A percentile compares a stretch with the other conserved stretches of the same genome.
Conservation (phyloP, 2,888 invertebrate species). For the Eupithecia subumbrata region DNA sequence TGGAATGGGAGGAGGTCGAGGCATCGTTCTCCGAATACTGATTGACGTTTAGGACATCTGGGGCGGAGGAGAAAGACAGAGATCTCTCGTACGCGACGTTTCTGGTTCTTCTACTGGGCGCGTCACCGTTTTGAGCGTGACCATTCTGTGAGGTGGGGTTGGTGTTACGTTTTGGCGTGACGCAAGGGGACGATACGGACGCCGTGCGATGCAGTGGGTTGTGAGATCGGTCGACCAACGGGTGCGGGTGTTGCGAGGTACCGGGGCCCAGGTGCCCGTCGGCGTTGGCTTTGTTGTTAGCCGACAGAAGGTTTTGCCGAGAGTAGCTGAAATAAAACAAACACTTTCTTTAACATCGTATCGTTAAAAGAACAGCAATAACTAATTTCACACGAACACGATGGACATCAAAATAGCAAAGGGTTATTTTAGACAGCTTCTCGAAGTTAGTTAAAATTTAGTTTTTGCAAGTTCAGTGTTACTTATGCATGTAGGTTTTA, state of each 20-base stretch:
- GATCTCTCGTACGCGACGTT: conserved; percentile 72
- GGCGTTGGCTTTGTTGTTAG: conserved; percentile 89
- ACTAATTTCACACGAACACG: conserved; percentile 3
- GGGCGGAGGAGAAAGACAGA: conserved; percentile 80
- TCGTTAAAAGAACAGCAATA: background rate
- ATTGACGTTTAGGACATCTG: conserved; percentile 84
- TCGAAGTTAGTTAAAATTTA: background rate
- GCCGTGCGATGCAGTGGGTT: conserved; percentile 74
- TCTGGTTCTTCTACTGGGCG: conserved; percentile 58
- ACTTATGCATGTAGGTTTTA: background rate
- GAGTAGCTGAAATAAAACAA: conserved; percentile 87
- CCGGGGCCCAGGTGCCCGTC: conserved; percentile 77
- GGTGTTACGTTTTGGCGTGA: conserved; percentile 70
- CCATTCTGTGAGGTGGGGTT: conserved; percentile 54
- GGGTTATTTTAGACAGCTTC: background rate
- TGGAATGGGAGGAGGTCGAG: conserved; percentile 34
- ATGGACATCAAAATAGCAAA: background rate
- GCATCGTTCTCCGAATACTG: conserved; percentile 48
- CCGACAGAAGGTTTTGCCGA: conserved; percentile 93
- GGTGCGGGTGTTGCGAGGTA: conserved; percentile 68
- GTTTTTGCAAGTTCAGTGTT: background rate
- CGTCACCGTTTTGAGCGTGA: conserved; percentile 52
- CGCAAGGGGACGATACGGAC: conserved; percentile 57
- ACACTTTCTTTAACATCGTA: background rate
- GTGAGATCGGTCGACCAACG: conserved; percentile 83